Conservation (phyloP, 1,140 invertebrate genomes). For the Chymomyza costata region DNA sequence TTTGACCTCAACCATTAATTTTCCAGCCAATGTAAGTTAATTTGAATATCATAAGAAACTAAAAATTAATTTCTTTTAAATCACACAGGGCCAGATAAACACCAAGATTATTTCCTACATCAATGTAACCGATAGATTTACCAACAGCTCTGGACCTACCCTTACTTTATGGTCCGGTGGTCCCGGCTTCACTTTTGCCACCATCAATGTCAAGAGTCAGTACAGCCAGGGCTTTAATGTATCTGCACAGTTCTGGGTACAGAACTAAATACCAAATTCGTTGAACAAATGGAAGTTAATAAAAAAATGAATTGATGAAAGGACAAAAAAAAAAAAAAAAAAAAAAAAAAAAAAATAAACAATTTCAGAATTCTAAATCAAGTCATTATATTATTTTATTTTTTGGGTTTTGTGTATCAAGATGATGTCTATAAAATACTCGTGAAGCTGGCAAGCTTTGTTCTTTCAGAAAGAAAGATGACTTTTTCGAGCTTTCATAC, state of each 20-base stretch:
- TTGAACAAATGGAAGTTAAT: too few species aligned
- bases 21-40: slow-evolving; percentile 23
- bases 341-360: too few species aligned
- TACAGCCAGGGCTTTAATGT: slow-evolving; percentile 22
- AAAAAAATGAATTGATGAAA: too few species aligned
- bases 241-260: slow-evolving; percentile 14
- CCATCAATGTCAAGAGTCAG: slow-evolving; percentile 37
- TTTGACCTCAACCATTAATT: slow-evolving; percentile 3
- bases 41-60: neutral
- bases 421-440: too few species aligned
- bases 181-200: slow-evolving; percentile 20
- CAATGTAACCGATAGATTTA: slow-evolving; percentile 39
- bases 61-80: neutral
- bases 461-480: too few species aligned
- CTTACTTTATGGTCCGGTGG: slow-evolving; percentile 35
- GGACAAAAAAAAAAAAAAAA: too few species aligned
- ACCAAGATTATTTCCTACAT: slow-evolving; percentile 39
- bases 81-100: slow-evolving; percentile 38
- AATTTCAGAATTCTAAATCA: too few species aligned
- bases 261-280: too few species aligned
- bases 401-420: too few species aligned
- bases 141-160: slow-evolving; percentile 44
- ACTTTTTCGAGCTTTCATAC: too few species aligned
- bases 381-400: too few species aligned
- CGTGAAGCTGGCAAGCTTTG: too few species aligned